These are phyloP conservation scores for Cygnus olor DNA, from an alignment of 2,797 vertebrate genomes.

Conservation along the genomic window DNA sequence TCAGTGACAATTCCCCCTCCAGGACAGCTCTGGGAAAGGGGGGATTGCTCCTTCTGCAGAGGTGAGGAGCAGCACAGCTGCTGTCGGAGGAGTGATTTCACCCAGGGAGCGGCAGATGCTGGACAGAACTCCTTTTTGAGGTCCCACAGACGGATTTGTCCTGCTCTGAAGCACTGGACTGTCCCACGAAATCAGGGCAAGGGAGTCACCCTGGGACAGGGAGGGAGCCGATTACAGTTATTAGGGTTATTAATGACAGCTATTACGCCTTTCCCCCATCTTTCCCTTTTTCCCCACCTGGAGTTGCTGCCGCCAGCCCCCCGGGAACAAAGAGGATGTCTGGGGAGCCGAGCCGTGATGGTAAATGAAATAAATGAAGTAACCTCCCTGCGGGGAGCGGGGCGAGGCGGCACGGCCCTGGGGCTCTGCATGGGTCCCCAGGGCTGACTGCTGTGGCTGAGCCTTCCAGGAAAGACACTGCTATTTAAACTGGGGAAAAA, in stretches of 20 bases:
- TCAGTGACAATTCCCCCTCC: not conserved
- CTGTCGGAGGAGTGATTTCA: not conserved
- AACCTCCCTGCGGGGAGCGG: not conserved
- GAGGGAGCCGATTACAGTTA: no score
- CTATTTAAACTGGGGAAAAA: not conserved
- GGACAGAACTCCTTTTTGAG: not conserved
- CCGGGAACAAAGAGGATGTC: fast-evolving
- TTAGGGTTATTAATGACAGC: no score
- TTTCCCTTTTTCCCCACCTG: not conserved
- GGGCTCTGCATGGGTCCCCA: not conserved
- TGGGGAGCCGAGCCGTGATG: not conserved
- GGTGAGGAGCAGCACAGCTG: not conserved
- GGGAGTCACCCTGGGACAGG: no score
- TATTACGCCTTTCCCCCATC: not conserved
- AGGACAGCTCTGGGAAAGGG: not conserved
- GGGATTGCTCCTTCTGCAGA: fast-evolving
- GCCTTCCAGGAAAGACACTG: not conserved
- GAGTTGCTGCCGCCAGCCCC: not conserved
- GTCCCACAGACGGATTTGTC: no score
- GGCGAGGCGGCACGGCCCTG: not conserved
- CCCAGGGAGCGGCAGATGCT: not conserved
- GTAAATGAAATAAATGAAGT: not conserved
- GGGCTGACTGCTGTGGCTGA: not conserved
- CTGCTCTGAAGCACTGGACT: no score
- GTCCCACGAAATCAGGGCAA: no score